Conservation (phyloP, 2,888 invertebrate genomes). For the Drosophila recens region DNA sequence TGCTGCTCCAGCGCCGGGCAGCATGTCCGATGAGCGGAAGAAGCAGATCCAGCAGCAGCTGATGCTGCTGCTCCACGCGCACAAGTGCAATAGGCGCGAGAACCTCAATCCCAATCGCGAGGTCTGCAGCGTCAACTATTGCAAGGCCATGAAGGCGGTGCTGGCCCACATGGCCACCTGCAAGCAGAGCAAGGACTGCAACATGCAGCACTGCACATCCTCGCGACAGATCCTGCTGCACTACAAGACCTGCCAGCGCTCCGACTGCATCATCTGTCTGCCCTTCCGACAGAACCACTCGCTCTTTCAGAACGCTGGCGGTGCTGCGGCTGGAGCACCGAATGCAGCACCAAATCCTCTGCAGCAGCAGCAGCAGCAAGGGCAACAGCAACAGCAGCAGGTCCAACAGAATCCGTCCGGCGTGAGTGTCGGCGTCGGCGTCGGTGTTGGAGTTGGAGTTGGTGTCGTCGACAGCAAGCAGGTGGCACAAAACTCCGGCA, state of each 20-base stretch:
- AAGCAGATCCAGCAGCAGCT: conserved; percentile 99
- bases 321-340: conserved; percentile 50
- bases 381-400: conserved; percentile 56
- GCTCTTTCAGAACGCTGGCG: conserved; percentile 69
- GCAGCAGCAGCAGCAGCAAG: conserved; percentile 38
- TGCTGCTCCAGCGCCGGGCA: conserved; percentile 79
- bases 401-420: conserved; percentile 42
- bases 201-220: conserved; percentile 98
- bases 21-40: conserved; percentile 94
- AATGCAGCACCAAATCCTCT: conserved; percentile 26
- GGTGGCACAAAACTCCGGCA: conserved; percentile 39
- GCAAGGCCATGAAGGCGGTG: conserved; percentile 99
- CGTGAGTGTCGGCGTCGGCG: conserved; percentile 30
- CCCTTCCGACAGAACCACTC: conserved; percentile 96
- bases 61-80: conserved; percentile 98
- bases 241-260: conserved; percentile 98
- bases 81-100: conserved; percentile 98
- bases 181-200: conserved; percentile 94
- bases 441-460: conserved; percentile 37
- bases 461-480: conserved; percentile 57
- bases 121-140: conserved; percentile 97
- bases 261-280: conserved; percentile 98
- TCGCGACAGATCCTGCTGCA: conserved; percentile 99
- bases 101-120: conserved; percentile 89
- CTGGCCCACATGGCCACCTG: conserved; percentile 99